These are phyloP conservation scores for Machimus atricapillus DNA, from an alignment of 2,888 invertebrate species.

Conservation along the genomic window DNA sequence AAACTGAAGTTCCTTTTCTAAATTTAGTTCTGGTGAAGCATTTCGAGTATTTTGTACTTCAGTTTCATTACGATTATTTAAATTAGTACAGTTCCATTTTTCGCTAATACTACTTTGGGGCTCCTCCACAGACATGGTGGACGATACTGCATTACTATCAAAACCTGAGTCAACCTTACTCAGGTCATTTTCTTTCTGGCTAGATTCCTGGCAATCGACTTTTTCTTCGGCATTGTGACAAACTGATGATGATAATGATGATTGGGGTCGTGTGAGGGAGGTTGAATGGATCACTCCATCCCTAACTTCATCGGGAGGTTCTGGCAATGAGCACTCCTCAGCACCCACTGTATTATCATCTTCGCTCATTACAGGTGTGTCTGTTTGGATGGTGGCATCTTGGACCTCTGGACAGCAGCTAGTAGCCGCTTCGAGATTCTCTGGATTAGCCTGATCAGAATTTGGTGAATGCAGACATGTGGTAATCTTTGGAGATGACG, in stretches of 20 bases:
- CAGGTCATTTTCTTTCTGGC: conserved; percentile 13
- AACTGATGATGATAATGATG: conserved; percentile 29
- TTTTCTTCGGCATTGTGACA: conserved; percentile 46
- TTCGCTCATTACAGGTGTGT: conserved; percentile 74
- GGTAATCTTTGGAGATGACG: conserved; percentile 35
- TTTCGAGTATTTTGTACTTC: background rate
- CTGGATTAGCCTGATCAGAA: conserved; percentile 63
- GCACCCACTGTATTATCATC: conserved; percentile 65
- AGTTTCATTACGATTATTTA: background rate
- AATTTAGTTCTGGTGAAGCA: conserved; percentile 43
- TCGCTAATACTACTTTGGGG: background rate
- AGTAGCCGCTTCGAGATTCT: conserved; percentile 59
- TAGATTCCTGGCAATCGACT: background rate
- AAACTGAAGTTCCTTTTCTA: conserved; percentile 46
- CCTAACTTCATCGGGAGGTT: background rate
- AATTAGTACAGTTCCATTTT: conserved; percentile 1
- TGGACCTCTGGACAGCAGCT: conserved; percentile 71
- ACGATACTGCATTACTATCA: conserved; percentile 47
- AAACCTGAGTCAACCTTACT: conserved; percentile 46
- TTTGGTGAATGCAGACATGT: conserved; percentile 67
- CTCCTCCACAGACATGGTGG: conserved; percentile 47
- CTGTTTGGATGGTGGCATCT: conserved; percentile 85
- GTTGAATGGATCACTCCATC: conserved; percentile 42
- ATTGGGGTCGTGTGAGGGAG: background rate
- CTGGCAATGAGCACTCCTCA: conserved; percentile 45